These are phyloP conservation scores for Chionoecetes opilio DNA, from an alignment of 1,140 invertebrate species.

Conservation along the genomic window DNA sequence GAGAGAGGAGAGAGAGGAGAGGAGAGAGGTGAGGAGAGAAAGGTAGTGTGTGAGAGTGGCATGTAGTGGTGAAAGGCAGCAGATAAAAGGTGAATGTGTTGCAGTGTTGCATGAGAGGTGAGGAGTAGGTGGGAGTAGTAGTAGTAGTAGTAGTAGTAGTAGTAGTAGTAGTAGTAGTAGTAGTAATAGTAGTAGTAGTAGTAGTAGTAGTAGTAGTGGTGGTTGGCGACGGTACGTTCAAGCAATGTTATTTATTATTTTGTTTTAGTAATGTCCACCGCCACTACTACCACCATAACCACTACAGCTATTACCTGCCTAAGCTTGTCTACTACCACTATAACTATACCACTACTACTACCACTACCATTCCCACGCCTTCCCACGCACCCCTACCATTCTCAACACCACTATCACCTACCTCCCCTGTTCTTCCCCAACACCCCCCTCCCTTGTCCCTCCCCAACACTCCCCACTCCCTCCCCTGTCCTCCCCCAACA, in stretches of 20 bases:
- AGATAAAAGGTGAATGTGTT: constrained; percentile 14
- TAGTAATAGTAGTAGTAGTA: neutral
- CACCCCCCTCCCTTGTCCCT: neutral
- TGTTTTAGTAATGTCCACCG: neutral
- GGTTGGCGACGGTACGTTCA: neutral
- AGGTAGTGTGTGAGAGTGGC: neutral
- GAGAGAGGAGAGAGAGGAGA: neutral
- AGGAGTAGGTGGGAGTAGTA: neutral
- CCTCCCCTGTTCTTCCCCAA: neutral
- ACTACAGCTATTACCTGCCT: too few species aligned
- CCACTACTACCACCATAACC: too few species aligned
- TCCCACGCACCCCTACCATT: neutral
- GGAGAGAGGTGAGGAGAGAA: neutral
- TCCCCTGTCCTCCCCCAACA: neutral
- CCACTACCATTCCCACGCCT: neutral
- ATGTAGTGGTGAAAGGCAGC: neutral
- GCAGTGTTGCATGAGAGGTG: neutral
- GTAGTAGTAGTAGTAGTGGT: neutral
- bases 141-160: neutral
- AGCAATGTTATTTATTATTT: too few species aligned
- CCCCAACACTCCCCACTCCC: neutral
- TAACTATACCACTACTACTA: constrained; percentile 11
- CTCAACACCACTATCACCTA: neutral
- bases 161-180: too few species aligned
- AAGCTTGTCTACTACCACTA: neutral